Conservation (phyloP, 2,888 invertebrate species). For the Lucinisca nassula region DNA sequence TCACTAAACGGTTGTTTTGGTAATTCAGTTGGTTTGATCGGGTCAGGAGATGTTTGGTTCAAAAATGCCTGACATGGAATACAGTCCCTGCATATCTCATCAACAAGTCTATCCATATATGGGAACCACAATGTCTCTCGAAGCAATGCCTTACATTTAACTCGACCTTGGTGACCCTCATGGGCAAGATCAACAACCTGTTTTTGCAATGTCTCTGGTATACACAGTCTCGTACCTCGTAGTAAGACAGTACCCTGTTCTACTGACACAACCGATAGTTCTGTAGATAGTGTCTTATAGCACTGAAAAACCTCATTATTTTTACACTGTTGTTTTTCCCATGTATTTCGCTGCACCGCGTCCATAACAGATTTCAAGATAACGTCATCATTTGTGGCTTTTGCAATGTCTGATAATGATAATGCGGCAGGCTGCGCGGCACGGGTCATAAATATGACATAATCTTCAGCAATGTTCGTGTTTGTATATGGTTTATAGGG, state of each 20-base stretch:
- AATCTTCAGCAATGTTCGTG: constrained; percentile 42
- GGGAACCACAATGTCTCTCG: constrained; percentile 45
- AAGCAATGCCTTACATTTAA: constrained; percentile 27
- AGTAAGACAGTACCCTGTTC: neutral
- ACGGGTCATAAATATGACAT: constrained; percentile 23
- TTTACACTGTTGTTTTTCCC: neutral
- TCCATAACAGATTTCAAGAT: neutral
- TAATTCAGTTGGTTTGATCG: constrained; percentile 48
- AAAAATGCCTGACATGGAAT: constrained; percentile 28
- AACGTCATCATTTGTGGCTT: neutral
- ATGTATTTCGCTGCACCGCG: neutral
- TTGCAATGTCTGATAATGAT: constrained; percentile 41
- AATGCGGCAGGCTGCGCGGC: constrained; percentile 50
- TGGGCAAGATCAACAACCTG: constrained; percentile 55
- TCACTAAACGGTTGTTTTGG: constrained; percentile 48
- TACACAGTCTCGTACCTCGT: constrained; percentile 33
- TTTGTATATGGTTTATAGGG: constrained; percentile 40
- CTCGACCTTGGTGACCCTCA: constrained; percentile 50
- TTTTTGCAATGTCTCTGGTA: constrained; percentile 38
- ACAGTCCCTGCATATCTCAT: too few relatives aligned
- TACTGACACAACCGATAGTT: neutral
- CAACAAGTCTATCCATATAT: constrained; percentile 40
- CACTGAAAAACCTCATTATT: neutral
- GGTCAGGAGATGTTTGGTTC: constrained; percentile 20
- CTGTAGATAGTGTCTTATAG: neutral